phyloP scores from a whole-genome alignment of 2,797 vertebrate species.

The Sciurus carolinensis region DNA sequence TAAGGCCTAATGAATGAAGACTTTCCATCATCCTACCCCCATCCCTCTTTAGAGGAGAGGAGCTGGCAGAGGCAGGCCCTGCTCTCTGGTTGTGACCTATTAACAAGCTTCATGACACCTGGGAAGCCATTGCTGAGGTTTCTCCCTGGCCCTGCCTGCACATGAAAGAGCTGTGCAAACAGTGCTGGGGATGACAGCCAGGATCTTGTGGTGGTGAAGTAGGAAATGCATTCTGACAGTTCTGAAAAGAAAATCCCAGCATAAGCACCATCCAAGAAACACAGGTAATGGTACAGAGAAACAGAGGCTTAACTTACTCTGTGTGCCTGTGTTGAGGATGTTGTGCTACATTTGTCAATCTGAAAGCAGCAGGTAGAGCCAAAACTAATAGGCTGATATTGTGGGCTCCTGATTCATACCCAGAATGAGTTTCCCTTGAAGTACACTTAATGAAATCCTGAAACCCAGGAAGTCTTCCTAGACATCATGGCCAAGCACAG shows the following conservation, averaged over 20 bases:
- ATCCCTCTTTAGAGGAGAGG: neutral
- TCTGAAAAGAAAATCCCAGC: slow-evolving; percentile 73
- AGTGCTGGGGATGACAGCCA: slow-evolving; percentile 51
- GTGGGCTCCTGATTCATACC: neutral
- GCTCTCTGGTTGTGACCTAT: neutral
- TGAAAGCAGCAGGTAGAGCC: neutral
- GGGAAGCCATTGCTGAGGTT: neutral
- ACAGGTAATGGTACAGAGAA: slow-evolving; percentile 54
- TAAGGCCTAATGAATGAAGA: neutral
- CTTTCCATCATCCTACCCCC: neutral
- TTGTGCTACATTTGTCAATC: neutral
- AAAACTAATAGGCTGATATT: neutral
- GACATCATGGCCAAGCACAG: neutral
- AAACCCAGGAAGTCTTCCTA: slow-evolving; percentile 18
- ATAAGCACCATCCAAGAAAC: slow-evolving; percentile 48
- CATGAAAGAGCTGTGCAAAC: slow-evolving; percentile 60
- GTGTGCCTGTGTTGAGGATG: neutral
- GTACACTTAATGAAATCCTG: slow-evolving; percentile 1
- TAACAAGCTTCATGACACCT: slow-evolving; percentile 1
- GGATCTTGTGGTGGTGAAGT: slow-evolving; percentile 41
- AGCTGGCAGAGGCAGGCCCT: neutral
- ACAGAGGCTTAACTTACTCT: neutral
- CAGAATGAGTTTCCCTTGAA: neutral
- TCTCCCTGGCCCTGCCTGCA: slow-evolving; percentile 25
- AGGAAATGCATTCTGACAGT: slow-evolving; percentile 73